phyloP scores from a whole-genome alignment of 2,888 invertebrate species.

The Cyclophora punctaria region DNA sequence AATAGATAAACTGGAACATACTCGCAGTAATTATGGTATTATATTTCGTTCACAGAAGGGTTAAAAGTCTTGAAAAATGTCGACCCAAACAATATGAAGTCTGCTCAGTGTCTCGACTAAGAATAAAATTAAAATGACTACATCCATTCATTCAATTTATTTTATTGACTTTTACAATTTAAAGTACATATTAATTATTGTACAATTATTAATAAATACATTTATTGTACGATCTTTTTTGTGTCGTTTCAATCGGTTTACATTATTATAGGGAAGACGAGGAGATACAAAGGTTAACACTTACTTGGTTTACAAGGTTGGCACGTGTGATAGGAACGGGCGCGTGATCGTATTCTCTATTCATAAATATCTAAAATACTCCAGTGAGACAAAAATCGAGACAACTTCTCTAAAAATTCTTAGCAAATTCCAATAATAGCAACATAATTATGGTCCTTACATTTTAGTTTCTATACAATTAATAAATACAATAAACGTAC shows the following conservation, averaged over 20 bases:
- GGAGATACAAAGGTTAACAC: slow-evolving; percentile 24
- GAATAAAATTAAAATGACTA: slow-evolving; percentile 33
- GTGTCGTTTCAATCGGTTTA: slow-evolving; percentile 27
- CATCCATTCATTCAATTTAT: slow-evolving; percentile 48
- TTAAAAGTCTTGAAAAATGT: slow-evolving; percentile 53
- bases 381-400: no score
- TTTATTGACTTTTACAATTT: slow-evolving; percentile 62
- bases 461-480: no score
- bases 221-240: slow-evolving; percentile 58
- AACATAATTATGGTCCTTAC: no score
- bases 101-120: slow-evolving; percentile 52
- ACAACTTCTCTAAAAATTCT: no score
- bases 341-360: slow-evolving; percentile 17
- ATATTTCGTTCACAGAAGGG: slow-evolving; percentile 48
- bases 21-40: no score
- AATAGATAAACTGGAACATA: no score
- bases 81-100: slow-evolving; percentile 37
- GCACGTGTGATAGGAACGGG: slow-evolving; percentile 66
- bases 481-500: no score
- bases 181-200: slow-evolving; percentile 50
- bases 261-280: slow-evolving; percentile 61
- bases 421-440: no score
- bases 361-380: no score
- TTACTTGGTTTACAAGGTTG: slow-evolving; percentile 40
- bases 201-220: slow-evolving; percentile 61